Evolutionary conservation across 2,888 invertebrate genomes (phyloP).

Genomic region (Gastracanthus pulcherrimus): DNA sequence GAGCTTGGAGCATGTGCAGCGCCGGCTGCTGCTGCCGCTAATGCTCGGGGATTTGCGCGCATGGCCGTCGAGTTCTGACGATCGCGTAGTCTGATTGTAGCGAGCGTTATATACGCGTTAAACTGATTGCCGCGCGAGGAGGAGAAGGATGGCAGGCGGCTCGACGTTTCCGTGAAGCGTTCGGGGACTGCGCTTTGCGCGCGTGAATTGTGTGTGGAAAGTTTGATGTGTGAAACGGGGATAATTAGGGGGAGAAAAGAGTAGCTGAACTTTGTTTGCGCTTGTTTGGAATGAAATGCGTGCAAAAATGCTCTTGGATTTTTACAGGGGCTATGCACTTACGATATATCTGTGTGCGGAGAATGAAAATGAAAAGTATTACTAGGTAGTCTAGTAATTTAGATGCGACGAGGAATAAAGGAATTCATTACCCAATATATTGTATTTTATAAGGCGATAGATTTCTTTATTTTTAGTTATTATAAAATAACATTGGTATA

Average conservation of each 20-base stretch:
- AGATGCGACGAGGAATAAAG: no score
- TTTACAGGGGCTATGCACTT: no score
- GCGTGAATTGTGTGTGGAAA: background rate
- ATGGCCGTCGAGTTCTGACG: background rate
- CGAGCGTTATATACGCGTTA: constrained; percentile 6
- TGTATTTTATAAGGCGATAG: no score
- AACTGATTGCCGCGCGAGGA: background rate
- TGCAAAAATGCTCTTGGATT: no score
- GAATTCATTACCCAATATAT: no score
- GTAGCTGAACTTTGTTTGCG: no score
- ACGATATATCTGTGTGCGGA: no score
- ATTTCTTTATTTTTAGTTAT: no score
- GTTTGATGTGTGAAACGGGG: background rate
- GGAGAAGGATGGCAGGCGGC: background rate
- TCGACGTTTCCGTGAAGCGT: background rate
- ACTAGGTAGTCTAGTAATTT: no score
- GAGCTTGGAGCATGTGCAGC: background rate
- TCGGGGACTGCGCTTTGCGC: background rate
- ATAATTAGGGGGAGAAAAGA: background rate
- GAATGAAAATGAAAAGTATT: no score
- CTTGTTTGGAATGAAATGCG: no score
- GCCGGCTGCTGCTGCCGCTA: background rate
- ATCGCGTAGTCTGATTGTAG: constrained; percentile 19
- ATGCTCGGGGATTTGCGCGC: background rate
- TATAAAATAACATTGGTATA: no score